These are phyloP conservation scores for Hylaea fasciaria DNA, from an alignment of 2,888 invertebrate genomes.

Conservation along the genomic window DNA sequence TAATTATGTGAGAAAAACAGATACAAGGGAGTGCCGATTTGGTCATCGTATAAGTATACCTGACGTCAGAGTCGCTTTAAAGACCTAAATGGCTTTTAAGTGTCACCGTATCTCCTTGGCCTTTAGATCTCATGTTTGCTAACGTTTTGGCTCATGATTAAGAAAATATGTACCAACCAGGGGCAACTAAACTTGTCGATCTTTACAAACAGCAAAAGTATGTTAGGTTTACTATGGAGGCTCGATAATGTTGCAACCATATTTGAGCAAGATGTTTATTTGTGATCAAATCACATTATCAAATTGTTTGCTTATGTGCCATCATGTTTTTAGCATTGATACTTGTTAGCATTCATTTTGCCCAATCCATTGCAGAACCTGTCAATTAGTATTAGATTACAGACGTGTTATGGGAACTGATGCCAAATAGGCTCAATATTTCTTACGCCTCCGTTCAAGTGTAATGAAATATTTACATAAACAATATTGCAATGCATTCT, in stretches of 20 bases:
- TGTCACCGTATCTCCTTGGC: constrained; percentile 34
- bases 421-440: neutral
- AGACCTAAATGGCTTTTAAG: constrained; percentile 22
- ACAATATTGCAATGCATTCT: no score
- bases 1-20: neutral
- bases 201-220: constrained; percentile 2
- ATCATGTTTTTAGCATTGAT: constrained; percentile 39
- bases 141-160: constrained; percentile 4
- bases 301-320: constrained; percentile 47
- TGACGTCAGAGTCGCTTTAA: constrained; percentile 37
- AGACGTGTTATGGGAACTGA: constrained; percentile 4
- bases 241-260: constrained; percentile 49
- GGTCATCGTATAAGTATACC: constrained; percentile 29
- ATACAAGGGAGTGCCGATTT: constrained; percentile 34
- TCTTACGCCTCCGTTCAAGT: neutral
- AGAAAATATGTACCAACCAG: constrained; percentile 1
- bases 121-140: constrained; percentile 27
- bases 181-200: neutral
- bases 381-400: constrained; percentile 32
- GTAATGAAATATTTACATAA: neutral
- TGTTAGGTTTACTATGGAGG: constrained; percentile 29
- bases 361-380: constrained; percentile 40
- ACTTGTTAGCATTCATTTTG: constrained; percentile 37
- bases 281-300: constrained; percentile 49
- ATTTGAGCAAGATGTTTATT: constrained; percentile 50